Base-by-base conservation (phyloP, 2,113 vertebrate genomes). In the Hippocampus guttulatus region DNA sequence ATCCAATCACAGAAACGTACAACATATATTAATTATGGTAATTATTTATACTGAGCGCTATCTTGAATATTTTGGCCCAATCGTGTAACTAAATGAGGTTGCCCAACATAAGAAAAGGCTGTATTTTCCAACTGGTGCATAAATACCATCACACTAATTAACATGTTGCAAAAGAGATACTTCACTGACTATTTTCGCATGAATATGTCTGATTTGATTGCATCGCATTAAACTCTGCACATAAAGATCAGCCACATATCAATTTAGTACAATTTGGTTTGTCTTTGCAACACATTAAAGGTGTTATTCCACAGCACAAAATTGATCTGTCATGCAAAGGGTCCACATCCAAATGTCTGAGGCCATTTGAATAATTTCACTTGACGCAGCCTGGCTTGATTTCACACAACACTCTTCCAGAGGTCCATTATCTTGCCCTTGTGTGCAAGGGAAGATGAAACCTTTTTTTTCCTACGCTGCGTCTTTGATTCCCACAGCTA, bases 291-390 rank as follows among this genome's bases (percentile, higher is more conserved):
- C 71, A 65, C 71, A 75, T 82, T 68, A 60, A 74, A 78, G 76
- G 71, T 69, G 54, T 69, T 74, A 75, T 67, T 68, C 55, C 9
- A 41, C 47, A 62, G 70, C 67, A 64, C 25, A 61, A 58, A 40
- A 57, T 45, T 41, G 57, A 71, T 75, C 51, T 55, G 67, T 81
- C 71, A 68, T 71, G 67, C 71, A 67, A 41, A 47, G 61, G 57
- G 41, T 74, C 47, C 23, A 71, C 71, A 73, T 68, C 70, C 67
- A 62, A 79, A 69, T 60, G 68, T 68, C 52, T 40, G 51, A 72
- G 49, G 69, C 76, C 68, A 62, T 84, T 33, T 88, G 78, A 89
- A 88, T 89, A 84, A 89, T 87, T 85, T 78, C 67, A 58, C 62
- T 74, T 81, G 75, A 83, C 75, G 67, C 64, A 64, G 71, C 47